Base-by-base conservation (phyloP, 1,140 invertebrate genomes). In the Calycopis cecrops region DNA sequence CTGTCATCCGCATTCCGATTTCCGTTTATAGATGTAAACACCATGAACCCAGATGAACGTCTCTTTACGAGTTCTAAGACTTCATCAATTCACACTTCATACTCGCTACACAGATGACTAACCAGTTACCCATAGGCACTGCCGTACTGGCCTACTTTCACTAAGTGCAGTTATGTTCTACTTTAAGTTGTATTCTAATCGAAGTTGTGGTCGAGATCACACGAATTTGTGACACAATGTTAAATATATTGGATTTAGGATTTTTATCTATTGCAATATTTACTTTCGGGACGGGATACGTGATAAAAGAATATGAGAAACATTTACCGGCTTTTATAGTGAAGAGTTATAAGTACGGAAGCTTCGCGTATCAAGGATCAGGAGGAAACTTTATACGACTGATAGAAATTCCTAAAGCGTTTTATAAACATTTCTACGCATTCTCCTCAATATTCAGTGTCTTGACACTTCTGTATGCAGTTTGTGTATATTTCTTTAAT, bases 361-460 rank as follows among this genome's bases (percentile, higher is more conserved):
- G 93, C 78, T 93, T 91, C 72, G 84, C 89, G 1, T 88, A 89
- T 60, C 88, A 89, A 62, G 87, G 85, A 0, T 65, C 87, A 48
- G 76, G 78, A 12, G 83, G 90, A 35, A 75, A 82, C 14, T 65
- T 90, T 37, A 60, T 92, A 9, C 78, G 79, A 42, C 69, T 78
- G 51, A 61, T 90, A 21, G 92, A 95, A 83, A 86, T 95, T 47
- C 93, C 93, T 0, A 95, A 94, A 79, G 89, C 91, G 55, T 93
- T 90, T 86, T 95, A 94, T 66, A 89, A 79, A 66, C 94, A 95
- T 80, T 94, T 94, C 70, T 95, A 95, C 69, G 55, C 91, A 8
- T 91, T 93, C 67, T 90, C 92, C 12, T 79, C 88, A 11, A 57
- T 91, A 16, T 81, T 90, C 57, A 89, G 89, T 47, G 71, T 84